Percentiles rank a stretch among this genome's conserved stretches.
These are phyloP conservation scores for Reticulitermes speratus DNA, from an alignment of 1,140 invertebrate species.

Conservation along the genomic window DNA sequence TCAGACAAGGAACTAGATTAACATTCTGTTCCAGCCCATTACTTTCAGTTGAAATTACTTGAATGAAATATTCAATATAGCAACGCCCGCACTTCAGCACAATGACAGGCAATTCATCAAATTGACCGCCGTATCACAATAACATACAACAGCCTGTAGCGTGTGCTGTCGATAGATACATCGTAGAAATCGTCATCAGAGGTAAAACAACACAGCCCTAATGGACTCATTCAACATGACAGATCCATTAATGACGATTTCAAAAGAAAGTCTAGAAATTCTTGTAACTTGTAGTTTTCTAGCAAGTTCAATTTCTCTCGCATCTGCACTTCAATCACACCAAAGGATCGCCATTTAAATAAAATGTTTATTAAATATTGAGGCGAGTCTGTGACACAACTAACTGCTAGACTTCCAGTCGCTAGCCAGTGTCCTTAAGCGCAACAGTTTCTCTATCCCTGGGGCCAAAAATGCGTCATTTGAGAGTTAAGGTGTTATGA, in stretches of 20 bases:
- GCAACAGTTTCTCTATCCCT: not conserved
- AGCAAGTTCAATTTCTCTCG: not conserved
- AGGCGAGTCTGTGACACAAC: not conserved
- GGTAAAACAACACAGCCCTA: not conserved
- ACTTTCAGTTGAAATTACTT: not conserved
- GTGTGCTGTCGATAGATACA: not conserved
- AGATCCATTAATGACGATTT: not conserved
- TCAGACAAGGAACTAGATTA: not conserved
- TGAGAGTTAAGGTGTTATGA: not conserved
- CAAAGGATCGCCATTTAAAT: not conserved
- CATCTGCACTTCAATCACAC: not conserved
- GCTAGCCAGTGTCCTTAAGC: not conserved
- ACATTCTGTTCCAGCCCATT: not conserved
- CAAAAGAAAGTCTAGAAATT: not conserved
- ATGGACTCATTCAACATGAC: not conserved
- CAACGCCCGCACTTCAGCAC: too few relatives aligned
- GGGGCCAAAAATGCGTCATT: not conserved
- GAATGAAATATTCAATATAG: not conserved
- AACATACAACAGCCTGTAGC: not conserved
- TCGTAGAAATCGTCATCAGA: not conserved
- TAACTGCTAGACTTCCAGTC: not conserved
- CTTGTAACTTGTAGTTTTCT: not conserved
- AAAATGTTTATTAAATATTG: not conserved
- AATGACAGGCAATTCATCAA: not conserved
- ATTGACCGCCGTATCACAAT: not conserved